Evolutionary conservation across 1,140 invertebrate species (phyloP).

Genomic region (Drosophila kohkoa): DNA sequence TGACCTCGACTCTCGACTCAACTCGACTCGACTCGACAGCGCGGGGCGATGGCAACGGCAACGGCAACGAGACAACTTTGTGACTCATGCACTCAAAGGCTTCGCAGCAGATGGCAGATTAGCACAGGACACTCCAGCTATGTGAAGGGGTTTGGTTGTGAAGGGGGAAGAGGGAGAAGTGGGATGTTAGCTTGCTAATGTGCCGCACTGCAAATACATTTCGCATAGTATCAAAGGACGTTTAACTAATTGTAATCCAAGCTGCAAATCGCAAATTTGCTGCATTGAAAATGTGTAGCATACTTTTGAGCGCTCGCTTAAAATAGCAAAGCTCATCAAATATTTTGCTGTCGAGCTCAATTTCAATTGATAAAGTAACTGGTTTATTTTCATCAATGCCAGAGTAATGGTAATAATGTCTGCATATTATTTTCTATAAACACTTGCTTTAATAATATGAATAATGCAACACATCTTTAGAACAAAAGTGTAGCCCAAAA

Average conservation of each 20-base stretch:
- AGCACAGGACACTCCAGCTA: constrained; percentile 5
- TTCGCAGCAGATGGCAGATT: constrained; percentile 10
- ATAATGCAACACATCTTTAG: no score
- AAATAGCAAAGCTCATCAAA: background rate
- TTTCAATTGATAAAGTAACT: no score
- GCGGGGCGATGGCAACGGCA: background rate
- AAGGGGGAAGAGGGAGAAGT: background rate
- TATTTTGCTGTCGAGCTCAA: no score
- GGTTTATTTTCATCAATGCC: no score
- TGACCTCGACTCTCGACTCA: background rate
- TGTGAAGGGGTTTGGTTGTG: background rate
- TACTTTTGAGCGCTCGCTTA: background rate
- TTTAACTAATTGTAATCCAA: constrained; percentile 6
- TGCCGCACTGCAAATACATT: constrained; percentile 5
- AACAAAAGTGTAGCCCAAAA: no score
- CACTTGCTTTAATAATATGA: no score
- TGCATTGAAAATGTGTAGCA: background rate
- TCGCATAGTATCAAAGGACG: constrained; percentile 2
- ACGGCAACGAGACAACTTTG: background rate
- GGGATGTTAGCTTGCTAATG: background rate
- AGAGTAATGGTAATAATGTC: no score
- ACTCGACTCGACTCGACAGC: background rate
- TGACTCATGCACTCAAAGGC: constrained; percentile 25
- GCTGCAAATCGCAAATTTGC: background rate
- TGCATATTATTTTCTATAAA: no score